phyloP scores from a whole-genome alignment of 2,113 vertebrate species.

The Hoplias malabaricus region DNA sequence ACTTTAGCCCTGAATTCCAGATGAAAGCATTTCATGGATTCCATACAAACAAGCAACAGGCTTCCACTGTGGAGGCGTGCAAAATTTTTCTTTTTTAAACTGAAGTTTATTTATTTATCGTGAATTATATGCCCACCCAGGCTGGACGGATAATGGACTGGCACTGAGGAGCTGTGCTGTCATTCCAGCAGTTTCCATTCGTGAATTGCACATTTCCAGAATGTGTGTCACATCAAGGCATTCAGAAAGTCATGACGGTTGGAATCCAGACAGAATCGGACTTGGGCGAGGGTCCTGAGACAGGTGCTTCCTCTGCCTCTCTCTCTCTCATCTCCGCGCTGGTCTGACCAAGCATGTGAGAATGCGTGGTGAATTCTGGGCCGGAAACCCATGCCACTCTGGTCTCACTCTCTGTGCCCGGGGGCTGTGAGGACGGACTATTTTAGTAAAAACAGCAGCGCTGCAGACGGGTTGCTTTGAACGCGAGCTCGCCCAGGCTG shows the following conservation, averaged over 20 bases:
- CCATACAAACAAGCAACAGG: not conserved
- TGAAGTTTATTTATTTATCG: not conserved
- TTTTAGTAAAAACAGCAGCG: slow-evolving; percentile 61
- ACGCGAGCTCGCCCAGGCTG: slow-evolving; percentile 60
- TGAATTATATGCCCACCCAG: slow-evolving; percentile 1
- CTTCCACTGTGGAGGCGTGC: not conserved
- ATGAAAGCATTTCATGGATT: not conserved
- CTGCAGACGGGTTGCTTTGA: slow-evolving; percentile 67
- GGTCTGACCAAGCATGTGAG: slow-evolving; percentile 25
- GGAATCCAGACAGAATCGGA: slow-evolving; percentile 15
- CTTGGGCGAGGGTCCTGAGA: slow-evolving; percentile 21
- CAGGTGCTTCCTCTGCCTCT: slow-evolving; percentile 14
- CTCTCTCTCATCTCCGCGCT: slow-evolving; percentile 7
- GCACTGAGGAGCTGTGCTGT: not conserved
- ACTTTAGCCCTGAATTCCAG: not conserved
- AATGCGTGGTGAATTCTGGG: slow-evolving; percentile 31
- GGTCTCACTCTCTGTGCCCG: slow-evolving; percentile 37
- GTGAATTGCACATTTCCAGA: not conserved
- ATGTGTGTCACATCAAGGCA: not conserved
- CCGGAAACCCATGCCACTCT: slow-evolving; percentile 35
- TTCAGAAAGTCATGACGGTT: not conserved
- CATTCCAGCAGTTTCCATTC: not conserved
- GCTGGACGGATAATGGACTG: not conserved
- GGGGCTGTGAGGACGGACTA: slow-evolving; percentile 57
- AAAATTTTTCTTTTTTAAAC: not conserved